A percentile compares a stretch with the other conserved stretches of the same genome.
Conservation (phyloP, 2,888 invertebrate genomes). For the Amiota minor region DNA sequence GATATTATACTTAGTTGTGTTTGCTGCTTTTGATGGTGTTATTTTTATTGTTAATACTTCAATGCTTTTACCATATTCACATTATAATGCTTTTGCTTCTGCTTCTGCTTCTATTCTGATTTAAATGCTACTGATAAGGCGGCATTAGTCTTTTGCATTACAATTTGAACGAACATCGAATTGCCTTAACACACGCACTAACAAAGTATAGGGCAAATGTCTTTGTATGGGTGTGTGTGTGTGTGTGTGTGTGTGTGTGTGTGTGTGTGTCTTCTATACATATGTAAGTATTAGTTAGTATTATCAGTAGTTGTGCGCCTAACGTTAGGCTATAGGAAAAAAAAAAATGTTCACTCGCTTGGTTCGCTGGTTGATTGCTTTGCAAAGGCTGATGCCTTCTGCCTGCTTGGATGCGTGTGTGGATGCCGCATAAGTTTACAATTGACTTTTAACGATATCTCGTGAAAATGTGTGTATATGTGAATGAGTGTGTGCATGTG, state of each 20-base stretch:
- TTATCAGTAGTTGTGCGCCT: constrained; percentile 14
- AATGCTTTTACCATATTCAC: too few species aligned
- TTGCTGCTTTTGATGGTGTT: constrained; percentile 24
- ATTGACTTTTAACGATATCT: constrained; percentile 65
- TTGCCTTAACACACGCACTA: constrained; percentile 45
- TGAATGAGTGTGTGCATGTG: constrained; percentile 32
- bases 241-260: constrained; percentile 29
- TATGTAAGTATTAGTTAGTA: constrained; percentile 52
- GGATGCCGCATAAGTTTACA: constrained; percentile 61
- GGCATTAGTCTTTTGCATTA: constrained; percentile 55
- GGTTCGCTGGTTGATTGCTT: constrained; percentile 27
- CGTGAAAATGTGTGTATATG: constrained; percentile 33
- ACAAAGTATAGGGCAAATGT: constrained; percentile 21
- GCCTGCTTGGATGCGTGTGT: background rate
- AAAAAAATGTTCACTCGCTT: background rate
- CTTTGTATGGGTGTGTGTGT: constrained; percentile 22
- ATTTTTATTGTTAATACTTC: background rate
- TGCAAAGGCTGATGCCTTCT: too few species aligned
- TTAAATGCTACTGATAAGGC: constrained; percentile 65
- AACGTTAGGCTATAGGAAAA: constrained; percentile 3
- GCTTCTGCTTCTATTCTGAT: constrained; percentile 49
- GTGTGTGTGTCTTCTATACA: too few species aligned
- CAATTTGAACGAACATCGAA: constrained; percentile 51
- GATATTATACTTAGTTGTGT: constrained; percentile 23
- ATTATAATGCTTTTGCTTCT: constrained; percentile 20